Conservation (phyloP, 2,888 invertebrate species). For the Marronus borbonicus region DNA sequence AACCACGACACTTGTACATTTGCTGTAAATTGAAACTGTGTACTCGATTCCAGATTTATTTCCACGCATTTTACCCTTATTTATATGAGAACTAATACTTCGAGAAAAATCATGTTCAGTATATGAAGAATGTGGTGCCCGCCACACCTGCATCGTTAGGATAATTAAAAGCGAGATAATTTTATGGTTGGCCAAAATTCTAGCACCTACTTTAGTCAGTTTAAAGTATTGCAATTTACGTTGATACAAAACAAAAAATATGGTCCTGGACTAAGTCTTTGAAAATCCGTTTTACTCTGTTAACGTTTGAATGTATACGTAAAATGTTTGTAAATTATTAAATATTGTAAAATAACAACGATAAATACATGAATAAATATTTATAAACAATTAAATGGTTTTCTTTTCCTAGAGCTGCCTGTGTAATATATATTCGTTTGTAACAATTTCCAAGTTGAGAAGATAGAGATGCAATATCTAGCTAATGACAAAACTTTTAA, state of each 20-base stretch:
- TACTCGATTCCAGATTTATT: slow-evolving; percentile 19
- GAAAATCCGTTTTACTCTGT: slow-evolving; percentile 36
- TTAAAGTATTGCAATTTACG: slow-evolving; percentile 9
- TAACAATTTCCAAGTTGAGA: too few relatives aligned
- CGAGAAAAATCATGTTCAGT: neutral
- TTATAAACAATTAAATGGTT: slow-evolving; percentile 48
- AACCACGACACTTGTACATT: slow-evolving; percentile 45
- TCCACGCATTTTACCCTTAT: neutral
- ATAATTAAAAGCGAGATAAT: neutral
- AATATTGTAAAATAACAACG: slow-evolving; percentile 59
- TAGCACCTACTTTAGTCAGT: slow-evolving; percentile 14
- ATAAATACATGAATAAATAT: slow-evolving; percentile 55
- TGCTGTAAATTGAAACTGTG: slow-evolving; percentile 44
- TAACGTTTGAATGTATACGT: slow-evolving; percentile 52
- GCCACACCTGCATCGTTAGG: neutral
- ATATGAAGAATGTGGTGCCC: neutral
- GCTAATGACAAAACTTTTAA: too few relatives aligned
- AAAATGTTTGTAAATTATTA: slow-evolving; percentile 56
- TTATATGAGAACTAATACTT: slow-evolving; percentile 12
- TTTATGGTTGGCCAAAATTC: slow-evolving; percentile 34
- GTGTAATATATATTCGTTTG: too few relatives aligned
- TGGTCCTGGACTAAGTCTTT: neutral
- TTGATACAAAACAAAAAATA: neutral
- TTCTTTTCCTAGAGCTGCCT: neutral
- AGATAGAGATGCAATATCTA: too few relatives aligned